Evolutionary conservation across 2,113 vertebrate species (phyloP).

Genomic region (Dasypus novemcinctus): DNA sequence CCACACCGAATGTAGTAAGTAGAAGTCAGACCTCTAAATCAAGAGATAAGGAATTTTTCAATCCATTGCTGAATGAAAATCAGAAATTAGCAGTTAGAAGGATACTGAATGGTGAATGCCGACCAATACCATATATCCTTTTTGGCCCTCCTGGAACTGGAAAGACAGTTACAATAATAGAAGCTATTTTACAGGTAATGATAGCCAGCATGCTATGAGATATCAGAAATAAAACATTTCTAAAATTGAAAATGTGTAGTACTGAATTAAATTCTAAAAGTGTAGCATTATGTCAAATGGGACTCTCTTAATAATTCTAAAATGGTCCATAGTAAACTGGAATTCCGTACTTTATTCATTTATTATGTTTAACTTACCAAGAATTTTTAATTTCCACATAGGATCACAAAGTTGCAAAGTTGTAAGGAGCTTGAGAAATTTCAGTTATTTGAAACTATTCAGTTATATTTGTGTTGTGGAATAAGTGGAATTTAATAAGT

Average conservation of each 20-base stretch:
- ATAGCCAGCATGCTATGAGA: background rate
- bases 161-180: constrained; percentile 95
- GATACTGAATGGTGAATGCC: constrained; percentile 92
- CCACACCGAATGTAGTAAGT: background rate
- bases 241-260: background rate
- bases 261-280: background rate
- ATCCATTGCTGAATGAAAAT: constrained; percentile 88
- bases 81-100: constrained; percentile 92
- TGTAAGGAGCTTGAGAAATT: background rate
- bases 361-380: background rate
- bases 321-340: background rate
- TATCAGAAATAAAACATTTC: background rate
- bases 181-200: constrained; percentile 93
- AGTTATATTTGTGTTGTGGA: too few relatives aligned
- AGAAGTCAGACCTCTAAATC: background rate
- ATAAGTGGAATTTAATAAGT: background rate
- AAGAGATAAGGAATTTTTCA: constrained; percentile 87
- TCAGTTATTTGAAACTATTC: background rate
- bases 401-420: background rate
- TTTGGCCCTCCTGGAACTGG: constrained; percentile 98
- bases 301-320: background rate
- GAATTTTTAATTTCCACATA: fast-evolving
- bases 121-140: constrained; percentile 92
- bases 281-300: background rate
- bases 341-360: background rate